Base-by-base conservation (phyloP, 2,113 vertebrate genomes). In the Cephalopterus ornatus region DNA sequence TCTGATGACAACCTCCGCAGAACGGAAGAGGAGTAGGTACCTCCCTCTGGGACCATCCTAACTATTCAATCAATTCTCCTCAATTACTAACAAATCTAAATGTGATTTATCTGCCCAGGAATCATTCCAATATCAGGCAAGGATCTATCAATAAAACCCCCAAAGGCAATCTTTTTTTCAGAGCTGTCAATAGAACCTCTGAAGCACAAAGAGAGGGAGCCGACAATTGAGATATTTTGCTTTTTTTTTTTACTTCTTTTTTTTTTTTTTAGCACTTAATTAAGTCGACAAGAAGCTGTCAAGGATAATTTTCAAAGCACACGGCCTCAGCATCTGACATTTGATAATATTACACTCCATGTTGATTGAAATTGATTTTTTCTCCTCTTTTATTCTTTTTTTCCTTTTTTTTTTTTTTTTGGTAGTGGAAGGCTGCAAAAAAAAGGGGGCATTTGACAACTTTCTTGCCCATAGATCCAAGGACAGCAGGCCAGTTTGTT, bases 41-140 rank as follows among this genome's bases (percentile, higher is more conserved):
- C 94, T 98, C 98, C 97, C 98, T 96, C 91, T 96, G 97, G 98
- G 98, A 96, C 98, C 89, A 98, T 98, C 95, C 97, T 96, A 97
- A 98, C 98, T 97, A 97, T 96, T 98, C 98, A 98, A 99, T 99
- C 98, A 99, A 99, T 99, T 98, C 98, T 97, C 98, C 97, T 98
- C 99, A 99, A 99, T 99, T 99, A 99, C 99, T 98, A 99, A 98
- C 98, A 99, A 99, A 99, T 99, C 99, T 99, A 99, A 99, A 99
- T 98, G 98, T 99, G 99, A 99, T 99, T 99, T 99, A 99, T 99
- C 99, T 99, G 98, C 98, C 98, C 96, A 98, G 98, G 98, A 99
- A 99, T 99, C 98, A 99, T 99, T 99, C 99, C 98, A 99, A 99
- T 99, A 99, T 99, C 98, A 98, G 97, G 98, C 98, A 33, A 98